Evolutionary conservation across 2,113 vertebrate genomes (phyloP), one percentile per base, ranked within the genome.

Genomic region (Neofelis nebulosa): DNA sequence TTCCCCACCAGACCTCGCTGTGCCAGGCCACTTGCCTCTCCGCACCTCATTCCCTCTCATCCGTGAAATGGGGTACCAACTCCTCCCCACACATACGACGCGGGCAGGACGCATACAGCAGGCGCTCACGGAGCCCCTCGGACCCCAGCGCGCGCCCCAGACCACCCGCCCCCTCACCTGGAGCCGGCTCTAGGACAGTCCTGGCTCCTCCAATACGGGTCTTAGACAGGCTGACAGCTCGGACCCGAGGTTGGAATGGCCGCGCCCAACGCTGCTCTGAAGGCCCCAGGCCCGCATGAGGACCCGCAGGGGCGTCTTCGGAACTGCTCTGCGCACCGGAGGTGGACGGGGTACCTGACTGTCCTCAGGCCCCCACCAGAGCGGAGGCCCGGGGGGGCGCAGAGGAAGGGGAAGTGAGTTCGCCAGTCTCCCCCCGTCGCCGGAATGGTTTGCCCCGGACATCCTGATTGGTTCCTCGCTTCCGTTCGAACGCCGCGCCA

Each of bases 401-500:
- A 1, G 50, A 91, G 96, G 74, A 95, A 97, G 36, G 90, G 95
- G 97, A 97, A 95, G 88, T 89, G 76, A 95, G 66, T 18, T 1
- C 31, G 63, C 27, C 38, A 25, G 68, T 12, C 79, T 7, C 63
- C 73, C 89, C 5, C 36, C 50, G 36, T 4, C 57, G 18, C 82
- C 27, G 55, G 50, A 95, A 98, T 98, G 98, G 98, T 98, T 98
- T 98, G 97, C 88, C 88, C 98, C 97, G 96, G 98, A 98, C 91
- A 91, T 98, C 92, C 97, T 96, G 96, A 98, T 98, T 98, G 98
- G 98, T 36, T 95, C 88, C 48, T 94, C 83, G 92, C 74, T 97
- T 98, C 97, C 97, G 93, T 98, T 98, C 97, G 98, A 98, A 98
- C 96, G 73, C 81, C 97, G 98, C 96, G 98, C 97, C 29, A 85